A percentile compares a stretch with the other conserved stretches of the same genome.
phyloP scores from a whole-genome alignment of 2,797 vertebrate species.

The Cheirogaleus major region DNA sequence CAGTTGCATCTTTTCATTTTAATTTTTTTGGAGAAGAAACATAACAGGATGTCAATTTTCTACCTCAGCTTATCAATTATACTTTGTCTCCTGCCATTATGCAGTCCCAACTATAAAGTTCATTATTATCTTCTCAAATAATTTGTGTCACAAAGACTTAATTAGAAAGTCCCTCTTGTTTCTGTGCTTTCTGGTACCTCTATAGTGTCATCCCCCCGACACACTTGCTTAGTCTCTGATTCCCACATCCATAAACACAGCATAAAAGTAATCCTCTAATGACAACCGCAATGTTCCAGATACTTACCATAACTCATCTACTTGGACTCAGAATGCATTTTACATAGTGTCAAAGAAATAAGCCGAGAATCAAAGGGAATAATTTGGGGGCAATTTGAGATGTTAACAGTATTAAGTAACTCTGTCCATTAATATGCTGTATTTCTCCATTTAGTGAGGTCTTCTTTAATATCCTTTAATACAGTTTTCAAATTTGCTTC shows the following conservation, averaged over 20 bases:
- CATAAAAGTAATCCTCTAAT: background rate
- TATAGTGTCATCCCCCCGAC: background rate
- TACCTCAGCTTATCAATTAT: background rate
- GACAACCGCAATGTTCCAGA: background rate
- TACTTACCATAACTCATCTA: background rate
- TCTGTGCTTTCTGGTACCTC: background rate
- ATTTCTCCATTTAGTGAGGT: background rate
- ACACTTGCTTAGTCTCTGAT: background rate
- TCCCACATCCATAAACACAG: background rate
- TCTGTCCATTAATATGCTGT: background rate
- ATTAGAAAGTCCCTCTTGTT: background rate
- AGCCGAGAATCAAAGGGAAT: background rate
- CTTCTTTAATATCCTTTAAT: background rate
- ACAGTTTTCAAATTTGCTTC: background rate
- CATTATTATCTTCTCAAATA: background rate
- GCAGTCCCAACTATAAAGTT: background rate
- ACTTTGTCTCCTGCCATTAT: background rate
- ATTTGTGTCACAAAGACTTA: background rate
- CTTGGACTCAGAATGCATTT: background rate
- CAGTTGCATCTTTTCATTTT: background rate
- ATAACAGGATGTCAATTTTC: background rate
- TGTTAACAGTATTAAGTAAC: background rate
- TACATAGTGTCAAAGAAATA: background rate
- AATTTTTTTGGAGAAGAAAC: background rate
- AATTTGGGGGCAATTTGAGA: background rate